Conservation (phyloP, 2,113 vertebrate species). For the Onychorhynchus coronatus region DNA sequence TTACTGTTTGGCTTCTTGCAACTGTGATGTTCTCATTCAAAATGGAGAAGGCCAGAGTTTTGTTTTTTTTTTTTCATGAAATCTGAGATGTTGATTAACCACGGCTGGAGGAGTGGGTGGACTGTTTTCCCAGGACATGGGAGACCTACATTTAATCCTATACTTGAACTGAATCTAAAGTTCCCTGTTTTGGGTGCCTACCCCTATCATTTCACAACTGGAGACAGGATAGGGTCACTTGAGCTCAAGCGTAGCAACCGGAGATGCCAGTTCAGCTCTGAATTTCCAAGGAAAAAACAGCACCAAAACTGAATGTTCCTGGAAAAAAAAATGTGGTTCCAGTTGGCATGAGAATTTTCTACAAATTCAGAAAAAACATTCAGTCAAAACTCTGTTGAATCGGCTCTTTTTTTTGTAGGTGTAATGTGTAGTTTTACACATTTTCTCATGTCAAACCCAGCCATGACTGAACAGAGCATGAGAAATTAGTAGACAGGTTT, state of each 20-base stretch:
- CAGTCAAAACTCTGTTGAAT: background rate
- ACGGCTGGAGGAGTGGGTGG: background rate
- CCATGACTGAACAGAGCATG: background rate
- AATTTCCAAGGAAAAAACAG: background rate
- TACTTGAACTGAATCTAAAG: background rate
- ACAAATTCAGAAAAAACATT: background rate
- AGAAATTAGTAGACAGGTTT: background rate
- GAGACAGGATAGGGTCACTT: background rate
- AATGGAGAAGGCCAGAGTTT: background rate
- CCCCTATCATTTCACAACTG: background rate
- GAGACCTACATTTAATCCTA: background rate
- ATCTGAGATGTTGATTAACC: slow-evolving; percentile 8
- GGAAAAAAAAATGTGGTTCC: background rate
- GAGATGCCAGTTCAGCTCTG: background rate
- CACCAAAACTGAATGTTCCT: background rate
- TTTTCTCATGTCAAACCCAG: background rate
- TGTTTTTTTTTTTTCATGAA: background rate
- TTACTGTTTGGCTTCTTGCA: slow-evolving; percentile 6
- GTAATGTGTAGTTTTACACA: background rate
- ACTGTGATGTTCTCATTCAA: background rate
- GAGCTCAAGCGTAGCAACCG: background rate
- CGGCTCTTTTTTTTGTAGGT: background rate
- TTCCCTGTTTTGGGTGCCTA: background rate
- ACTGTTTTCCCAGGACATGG: background rate
- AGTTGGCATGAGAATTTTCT: background rate